Base-by-base conservation (phyloP, 2,113 vertebrate genomes). In the Crotalus horridus region DNA sequence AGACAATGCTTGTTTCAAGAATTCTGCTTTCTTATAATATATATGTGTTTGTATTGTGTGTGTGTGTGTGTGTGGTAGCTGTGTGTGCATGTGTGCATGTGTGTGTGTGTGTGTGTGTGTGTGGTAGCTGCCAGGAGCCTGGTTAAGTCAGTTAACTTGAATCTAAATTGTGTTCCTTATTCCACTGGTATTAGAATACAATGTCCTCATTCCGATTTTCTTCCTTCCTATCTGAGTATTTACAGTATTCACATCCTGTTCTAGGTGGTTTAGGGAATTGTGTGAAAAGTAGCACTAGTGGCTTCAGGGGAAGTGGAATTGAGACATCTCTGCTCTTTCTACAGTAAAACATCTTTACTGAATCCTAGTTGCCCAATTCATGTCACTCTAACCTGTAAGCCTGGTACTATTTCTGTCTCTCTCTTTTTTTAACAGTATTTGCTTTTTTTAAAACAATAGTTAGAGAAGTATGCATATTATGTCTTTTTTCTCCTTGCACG, bases 71-170 rank as follows among this genome's bases (percentile, higher is more conserved):
- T 51, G 48, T 51, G 48, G 46, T 46, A 46, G 4, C 46, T 51
- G 48, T 51, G 48, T 48, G 39, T 39, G 39, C 39, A 2, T 39
- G 39, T 39, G 39, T 39, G 39, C 39, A 39, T 39, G 39, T 39
- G 46, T 48, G 46, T 48, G 48, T 48, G 48, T 48, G 48, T 48
- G 48, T 48, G 7, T 48, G 48, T 51, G 48, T 8, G 48, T 8
- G 48, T 8, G 85, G 43, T 23, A 92, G 74, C 13, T 17, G 0
- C 74, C 92, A 94, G 88, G 24, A 95, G 92, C 92, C 29, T 87
- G 59, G 89, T 1, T 0, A 69, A 3, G 89, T 15, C 64, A 3
- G 39, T 0, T 0, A 51, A 12, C 21, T 15, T 87, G 46, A 12
- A 53, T 87, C 26, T 29, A 53, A 26, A 6, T 53, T 48, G 86